Evolutionary conservation across 2,888 invertebrate genomes (phyloP).

Genomic region (Agriotes lineatus): DNA sequence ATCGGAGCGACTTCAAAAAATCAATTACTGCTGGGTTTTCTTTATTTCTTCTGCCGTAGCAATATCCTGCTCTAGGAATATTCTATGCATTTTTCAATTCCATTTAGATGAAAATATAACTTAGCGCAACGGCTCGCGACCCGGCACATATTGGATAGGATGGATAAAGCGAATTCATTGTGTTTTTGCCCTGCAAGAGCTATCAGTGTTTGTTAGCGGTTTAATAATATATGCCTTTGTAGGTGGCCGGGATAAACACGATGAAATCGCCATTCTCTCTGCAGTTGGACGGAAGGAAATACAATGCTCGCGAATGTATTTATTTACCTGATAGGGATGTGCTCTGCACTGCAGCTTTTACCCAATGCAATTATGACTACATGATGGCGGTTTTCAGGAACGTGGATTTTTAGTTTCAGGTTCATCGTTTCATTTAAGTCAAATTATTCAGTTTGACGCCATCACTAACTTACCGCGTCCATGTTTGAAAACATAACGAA

Average conservation of each 20-base stretch:
- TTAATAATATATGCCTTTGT: not conserved
- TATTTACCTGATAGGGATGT: too few species aligned
- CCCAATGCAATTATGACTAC: too few species aligned
- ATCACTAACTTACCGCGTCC: too few species aligned
- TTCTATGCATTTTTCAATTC: conserved; percentile 12
- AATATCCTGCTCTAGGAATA: not conserved
- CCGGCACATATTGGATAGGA: not conserved
- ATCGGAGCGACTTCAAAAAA: not conserved
- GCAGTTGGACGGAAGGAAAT: too few species aligned
- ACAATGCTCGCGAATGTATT: too few species aligned
- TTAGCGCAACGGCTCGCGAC: not conserved
- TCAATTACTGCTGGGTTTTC: not conserved
- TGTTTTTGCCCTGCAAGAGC: not conserved
- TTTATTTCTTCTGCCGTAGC: not conserved
- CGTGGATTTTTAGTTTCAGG: too few species aligned
- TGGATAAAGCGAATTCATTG: not conserved
- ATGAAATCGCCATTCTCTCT: not conserved
- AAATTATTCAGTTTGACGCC: too few species aligned
- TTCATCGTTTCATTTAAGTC: too few species aligned
- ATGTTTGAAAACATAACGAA: too few species aligned
- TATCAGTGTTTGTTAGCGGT: not conserved
- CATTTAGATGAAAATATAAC: not conserved
- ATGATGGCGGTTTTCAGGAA: too few species aligned
- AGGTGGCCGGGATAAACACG: not conserved
- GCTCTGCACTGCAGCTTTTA: too few species aligned